These are phyloP conservation scores for Chaitophorus viminalis DNA, from an alignment of 2,888 invertebrate genomes.

Conservation along the genomic window DNA sequence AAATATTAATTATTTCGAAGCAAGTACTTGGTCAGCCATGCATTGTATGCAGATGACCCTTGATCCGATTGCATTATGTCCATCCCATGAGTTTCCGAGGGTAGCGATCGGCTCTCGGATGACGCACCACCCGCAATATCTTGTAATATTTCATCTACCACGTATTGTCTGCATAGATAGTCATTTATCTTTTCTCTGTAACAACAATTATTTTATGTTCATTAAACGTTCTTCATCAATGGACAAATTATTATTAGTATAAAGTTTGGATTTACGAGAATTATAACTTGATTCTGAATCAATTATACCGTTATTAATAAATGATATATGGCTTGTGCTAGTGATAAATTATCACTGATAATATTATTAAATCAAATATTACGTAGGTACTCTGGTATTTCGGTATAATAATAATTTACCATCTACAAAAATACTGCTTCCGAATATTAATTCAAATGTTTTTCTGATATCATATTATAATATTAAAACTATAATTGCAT, in stretches of 20 bases:
- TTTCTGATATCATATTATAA: background rate
- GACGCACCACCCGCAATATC: constrained; percentile 1
- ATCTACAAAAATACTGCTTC: too few species aligned
- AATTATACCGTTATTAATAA: background rate
- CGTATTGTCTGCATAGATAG: constrained; percentile 44
- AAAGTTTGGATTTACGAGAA: background rate
- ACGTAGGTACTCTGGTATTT: too few species aligned
- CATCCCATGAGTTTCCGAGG: background rate
- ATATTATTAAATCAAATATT: too few species aligned
- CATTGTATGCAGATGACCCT: constrained; percentile 45
- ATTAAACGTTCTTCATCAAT: background rate
- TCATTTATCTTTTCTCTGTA: constrained; percentile 39
- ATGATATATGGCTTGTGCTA: too few species aligned
- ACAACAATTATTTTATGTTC: background rate
- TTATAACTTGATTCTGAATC: background rate
- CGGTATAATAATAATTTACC: too few species aligned
- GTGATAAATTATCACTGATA: too few species aligned
- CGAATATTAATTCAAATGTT: background rate
- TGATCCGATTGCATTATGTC: constrained; percentile 39
- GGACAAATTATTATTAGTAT: background rate
- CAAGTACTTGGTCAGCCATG: constrained; percentile 44
- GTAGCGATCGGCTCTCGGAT: constrained; percentile 33
- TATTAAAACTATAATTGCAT: background rate
- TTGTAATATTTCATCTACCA: constrained; percentile 44
- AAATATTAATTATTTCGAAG: too few species aligned